Evolutionary conservation across 2,888 invertebrate genomes (phyloP), one percentile per base, ranked within the genome.

Genomic region (Terebella lapidaria): DNA sequence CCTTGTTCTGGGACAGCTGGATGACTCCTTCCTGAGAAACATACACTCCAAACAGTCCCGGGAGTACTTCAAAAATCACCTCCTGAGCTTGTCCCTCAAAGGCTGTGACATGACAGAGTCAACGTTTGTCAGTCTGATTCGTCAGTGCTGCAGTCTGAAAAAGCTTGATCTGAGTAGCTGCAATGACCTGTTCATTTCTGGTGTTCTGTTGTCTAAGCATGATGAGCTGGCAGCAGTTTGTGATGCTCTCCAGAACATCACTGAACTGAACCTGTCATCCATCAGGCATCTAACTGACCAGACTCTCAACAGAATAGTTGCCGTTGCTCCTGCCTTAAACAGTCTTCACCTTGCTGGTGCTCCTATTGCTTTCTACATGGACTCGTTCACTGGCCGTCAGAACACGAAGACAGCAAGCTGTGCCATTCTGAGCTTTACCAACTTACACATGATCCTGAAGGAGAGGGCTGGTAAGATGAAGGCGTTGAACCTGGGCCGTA

Each of bases 271-370:
- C 59, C 77, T 90, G 59, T 84, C 85, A 24, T 85, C 85, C 45
- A 88, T 89, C 73, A 84, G 88, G 65, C 89, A 89, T 75, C 81
- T 90, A 42, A 88, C 89, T 1, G 90, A 90, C 83, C 86, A 87
- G n/a, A 82, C 88, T 15, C 85, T 90, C 56, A 84, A 86, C 70
- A 84, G 89, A 70, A 83, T 90, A 71, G 83, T 86, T 1, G 81
- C 84, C 4, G 82, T 86, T 15, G 85, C 87, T 65, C 85, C 85
- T 49, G 81, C 83, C 59, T 74, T 90, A 22, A 83, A 86, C 62
- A 82, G 84, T 20, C 76, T 90, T 0, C 85, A 87, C 71, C 80
- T 90, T 63, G 86, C 87, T 28, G 86, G 85, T 5, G 87, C 88
- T 68, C 87, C 87, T 60, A 84, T 90, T 55, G 87, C 88, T 29